Percentiles rank a stretch among this genome's conserved stretches.
These are phyloP conservation scores for Embidobia sp. DNA, from an alignment of 2,888 invertebrate genomes.

Conservation along the genomic window DNA sequence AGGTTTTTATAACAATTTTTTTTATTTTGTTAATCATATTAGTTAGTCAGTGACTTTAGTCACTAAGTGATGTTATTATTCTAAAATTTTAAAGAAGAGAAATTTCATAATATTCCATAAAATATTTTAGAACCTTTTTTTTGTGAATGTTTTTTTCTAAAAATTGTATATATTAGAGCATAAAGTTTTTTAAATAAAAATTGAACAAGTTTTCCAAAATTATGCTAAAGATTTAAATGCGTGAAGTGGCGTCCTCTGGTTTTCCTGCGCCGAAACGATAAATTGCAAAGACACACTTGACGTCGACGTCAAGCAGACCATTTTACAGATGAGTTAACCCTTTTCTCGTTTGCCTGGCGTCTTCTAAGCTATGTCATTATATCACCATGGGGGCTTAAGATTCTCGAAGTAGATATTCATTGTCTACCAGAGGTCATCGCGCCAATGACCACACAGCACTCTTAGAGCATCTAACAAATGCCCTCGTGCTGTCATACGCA, in stretches of 20 bases:
- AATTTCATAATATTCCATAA: no score
- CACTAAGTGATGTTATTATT: no score
- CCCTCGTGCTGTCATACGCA: constrained; percentile 51
- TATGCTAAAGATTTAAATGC: no score
- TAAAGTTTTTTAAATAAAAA: no score
- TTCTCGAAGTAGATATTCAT: constrained; percentile 69
- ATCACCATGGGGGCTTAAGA: constrained; percentile 68
- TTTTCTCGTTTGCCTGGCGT: constrained; percentile 65
- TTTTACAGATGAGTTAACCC: constrained; percentile 70
- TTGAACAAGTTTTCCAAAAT: no score
- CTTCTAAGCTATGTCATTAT: constrained; percentile 67
- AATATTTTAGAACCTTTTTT: no score
- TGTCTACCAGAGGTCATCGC: constrained; percentile 69
- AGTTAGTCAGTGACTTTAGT: no score
- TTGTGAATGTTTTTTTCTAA: no score
- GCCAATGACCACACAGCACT: constrained; percentile 64
- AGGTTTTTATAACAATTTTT: no score
- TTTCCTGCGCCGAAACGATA: constrained; percentile 26
- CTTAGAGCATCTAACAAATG: constrained; percentile 43
- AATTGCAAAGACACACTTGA: constrained; percentile 69
- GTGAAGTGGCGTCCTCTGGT: constrained; percentile 40
- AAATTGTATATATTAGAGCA: no score
- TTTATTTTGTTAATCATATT: no score
- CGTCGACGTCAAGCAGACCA: constrained; percentile 67
- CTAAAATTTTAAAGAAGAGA: no score